phyloP scores from a whole-genome alignment of 2,888 invertebrate genomes.

The Lapara coniferarum region DNA sequence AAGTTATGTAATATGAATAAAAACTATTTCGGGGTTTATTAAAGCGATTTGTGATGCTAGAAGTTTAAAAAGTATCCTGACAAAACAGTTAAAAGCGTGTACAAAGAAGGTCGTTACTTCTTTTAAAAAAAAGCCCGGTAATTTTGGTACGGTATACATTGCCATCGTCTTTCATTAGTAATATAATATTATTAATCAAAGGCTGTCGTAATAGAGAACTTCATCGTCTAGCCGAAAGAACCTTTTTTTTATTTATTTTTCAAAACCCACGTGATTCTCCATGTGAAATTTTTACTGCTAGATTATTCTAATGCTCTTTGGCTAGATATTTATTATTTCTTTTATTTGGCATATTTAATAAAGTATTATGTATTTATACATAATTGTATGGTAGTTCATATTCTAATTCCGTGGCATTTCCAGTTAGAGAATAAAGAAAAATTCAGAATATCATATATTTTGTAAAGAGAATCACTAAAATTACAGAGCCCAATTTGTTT shows the following conservation, averaged over 20 bases:
- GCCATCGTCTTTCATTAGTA: no score
- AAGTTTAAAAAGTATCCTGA: neutral
- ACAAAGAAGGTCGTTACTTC: neutral
- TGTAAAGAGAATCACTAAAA: no score
- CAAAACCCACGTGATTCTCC: slow-evolving; percentile 8
- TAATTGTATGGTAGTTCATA: no score
- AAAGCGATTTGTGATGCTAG: slow-evolving; percentile 27
- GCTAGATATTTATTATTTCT: neutral
- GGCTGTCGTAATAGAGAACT: slow-evolving; percentile 9
- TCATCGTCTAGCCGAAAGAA: neutral
- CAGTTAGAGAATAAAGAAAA: no score
- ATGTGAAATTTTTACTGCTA: neutral
- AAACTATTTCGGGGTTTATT: slow-evolving; percentile 53
- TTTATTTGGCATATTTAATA: neutral
- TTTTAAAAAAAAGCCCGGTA: slow-evolving; percentile 29
- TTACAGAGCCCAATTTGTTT: no score
- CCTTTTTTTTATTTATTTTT: neutral
- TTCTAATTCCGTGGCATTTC: no score
- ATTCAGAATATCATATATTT: no score
- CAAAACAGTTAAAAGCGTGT: neutral
- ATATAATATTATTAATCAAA: no score
- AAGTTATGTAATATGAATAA: slow-evolving; percentile 66
- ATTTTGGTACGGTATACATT: slow-evolving; percentile 23
- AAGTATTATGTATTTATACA: no score
- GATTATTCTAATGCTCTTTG: no score